Base-by-base conservation (phyloP, 2,113 vertebrate species). In the Talpa occidentalis region DNA sequence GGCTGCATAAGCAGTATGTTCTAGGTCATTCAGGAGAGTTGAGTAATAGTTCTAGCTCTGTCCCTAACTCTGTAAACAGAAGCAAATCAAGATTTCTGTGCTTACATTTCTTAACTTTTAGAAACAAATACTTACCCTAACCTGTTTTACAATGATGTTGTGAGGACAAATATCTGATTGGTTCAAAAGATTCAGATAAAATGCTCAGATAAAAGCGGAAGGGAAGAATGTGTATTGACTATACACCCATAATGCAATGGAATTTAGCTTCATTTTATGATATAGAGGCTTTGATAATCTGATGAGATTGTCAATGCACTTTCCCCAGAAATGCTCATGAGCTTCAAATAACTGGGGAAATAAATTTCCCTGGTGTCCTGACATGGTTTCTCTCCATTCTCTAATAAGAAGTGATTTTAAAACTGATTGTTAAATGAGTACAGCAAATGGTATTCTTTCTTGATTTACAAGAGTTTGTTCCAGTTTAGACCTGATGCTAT, bases 131-230 rank as follows among this genome's bases (percentile, higher is more conserved):
- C 42, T 74, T 80, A 24, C n/a, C 30, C 69, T 91, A 91, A 88
- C 85, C 60, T 86, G 84, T 86, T 96, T 82, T 85, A 79, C 59
- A 82, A n/a, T 77, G 32, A 49, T 64, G 37, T 40, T 91, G 12
- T 77, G 47, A 94, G 69, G 59, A 88, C 21, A 88, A 81, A 79
- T 79, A 95, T 88, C 91, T 86, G 73, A 91, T 56, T 88, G 52
- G 77, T 82, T 52, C 47, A 87, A 78, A 96, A 85, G 44, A 86
- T n/a, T 87, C 30, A 49, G 78, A 92, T 90, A 93, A 94, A 80
- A 80, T 49, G 56, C 19, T 91, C 78, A 87, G 37, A 90, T 96
- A 89, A 96, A 90, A 93, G 54, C 32, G 15, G n/a, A 49, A 35
- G 69, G 54, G 35, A 95, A 79, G 81, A 77, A 91, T 91, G 83